Conservation (phyloP, 1,140 invertebrate species). For the Drosophila pruinosa region DNA sequence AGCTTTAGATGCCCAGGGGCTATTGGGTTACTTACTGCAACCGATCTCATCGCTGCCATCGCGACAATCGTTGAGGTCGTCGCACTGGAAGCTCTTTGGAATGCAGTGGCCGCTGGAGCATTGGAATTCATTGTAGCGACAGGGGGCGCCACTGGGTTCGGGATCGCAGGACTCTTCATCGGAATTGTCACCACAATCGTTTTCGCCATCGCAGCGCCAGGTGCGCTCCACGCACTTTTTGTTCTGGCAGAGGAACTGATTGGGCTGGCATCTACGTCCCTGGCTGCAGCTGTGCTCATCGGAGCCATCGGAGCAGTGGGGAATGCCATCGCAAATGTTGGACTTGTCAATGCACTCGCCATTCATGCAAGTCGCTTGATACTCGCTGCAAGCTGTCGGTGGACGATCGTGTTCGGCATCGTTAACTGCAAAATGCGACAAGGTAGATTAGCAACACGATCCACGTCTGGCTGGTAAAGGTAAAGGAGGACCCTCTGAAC, state of each 20-base stretch:
- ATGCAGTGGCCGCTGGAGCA: constrained; percentile 94
- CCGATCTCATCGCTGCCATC: constrained; percentile 96
- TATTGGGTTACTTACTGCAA: constrained; percentile 86
- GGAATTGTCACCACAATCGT: constrained; percentile 96
- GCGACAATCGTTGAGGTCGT: constrained; percentile 92
- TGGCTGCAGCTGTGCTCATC: constrained; percentile 95
- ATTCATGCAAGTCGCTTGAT: constrained; percentile 95
- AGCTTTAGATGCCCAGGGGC: no score
- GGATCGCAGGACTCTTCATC: constrained; percentile 89
- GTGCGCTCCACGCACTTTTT: constrained; percentile 94
- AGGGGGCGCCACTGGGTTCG: constrained; percentile 86
- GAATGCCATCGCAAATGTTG: constrained; percentile 91
- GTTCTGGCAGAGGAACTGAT: constrained; percentile 95
- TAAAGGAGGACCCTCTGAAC: neutral
- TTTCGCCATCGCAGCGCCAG: constrained; percentile 95
- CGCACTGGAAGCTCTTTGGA: constrained; percentile 96
- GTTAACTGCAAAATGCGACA: constrained; percentile 68
- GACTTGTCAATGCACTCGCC: constrained; percentile 94
- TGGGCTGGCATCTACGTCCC: constrained; percentile 92
- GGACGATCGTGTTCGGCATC: constrained; percentile 80
- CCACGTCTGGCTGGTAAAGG: no score
- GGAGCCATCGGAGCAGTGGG: constrained; percentile 93
- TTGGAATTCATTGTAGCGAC: constrained; percentile 91
- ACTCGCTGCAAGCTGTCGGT: constrained; percentile 86
- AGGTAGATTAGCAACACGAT: neutral